A percentile compares a stretch with the other conserved stretches of the same genome.
These are phyloP conservation scores for Cervus canadensis DNA, from an alignment of 2,113 vertebrate species.

Conservation along the genomic window DNA sequence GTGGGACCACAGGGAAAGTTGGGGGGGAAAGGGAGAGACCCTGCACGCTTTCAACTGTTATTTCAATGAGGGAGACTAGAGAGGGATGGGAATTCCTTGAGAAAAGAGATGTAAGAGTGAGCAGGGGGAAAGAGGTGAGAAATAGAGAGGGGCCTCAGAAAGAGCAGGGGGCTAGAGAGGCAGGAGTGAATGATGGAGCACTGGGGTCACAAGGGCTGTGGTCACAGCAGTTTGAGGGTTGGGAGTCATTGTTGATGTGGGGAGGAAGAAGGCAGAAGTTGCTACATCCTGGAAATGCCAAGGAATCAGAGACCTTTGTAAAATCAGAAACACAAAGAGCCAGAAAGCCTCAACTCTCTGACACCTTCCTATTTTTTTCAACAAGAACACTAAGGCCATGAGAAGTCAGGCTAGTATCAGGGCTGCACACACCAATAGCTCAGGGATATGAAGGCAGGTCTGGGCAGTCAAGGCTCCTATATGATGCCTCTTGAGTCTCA, in stretches of 20 bases:
- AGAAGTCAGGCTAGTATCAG: neutral
- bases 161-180: neutral
- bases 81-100: neutral
- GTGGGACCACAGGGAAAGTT: neutral
- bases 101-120: neutral
- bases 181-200: neutral
- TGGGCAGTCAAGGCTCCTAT: neutral
- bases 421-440: neutral
- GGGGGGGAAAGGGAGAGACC: neutral
- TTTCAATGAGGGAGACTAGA: neutral
- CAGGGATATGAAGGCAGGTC: neutral
- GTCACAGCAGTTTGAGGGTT: neutral
- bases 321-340: neutral
- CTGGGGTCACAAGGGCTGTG: neutral
- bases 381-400: neutral
- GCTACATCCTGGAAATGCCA: neutral
- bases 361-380: neutral
- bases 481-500: accelerated
- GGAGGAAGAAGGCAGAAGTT: neutral
- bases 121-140: neutral
- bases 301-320: neutral
- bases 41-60: accelerated
- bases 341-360: neutral
- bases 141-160: neutral
- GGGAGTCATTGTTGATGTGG: neutral